Conservation (phyloP, 2,888 invertebrate species). For the Folsomia manolachei region DNA sequence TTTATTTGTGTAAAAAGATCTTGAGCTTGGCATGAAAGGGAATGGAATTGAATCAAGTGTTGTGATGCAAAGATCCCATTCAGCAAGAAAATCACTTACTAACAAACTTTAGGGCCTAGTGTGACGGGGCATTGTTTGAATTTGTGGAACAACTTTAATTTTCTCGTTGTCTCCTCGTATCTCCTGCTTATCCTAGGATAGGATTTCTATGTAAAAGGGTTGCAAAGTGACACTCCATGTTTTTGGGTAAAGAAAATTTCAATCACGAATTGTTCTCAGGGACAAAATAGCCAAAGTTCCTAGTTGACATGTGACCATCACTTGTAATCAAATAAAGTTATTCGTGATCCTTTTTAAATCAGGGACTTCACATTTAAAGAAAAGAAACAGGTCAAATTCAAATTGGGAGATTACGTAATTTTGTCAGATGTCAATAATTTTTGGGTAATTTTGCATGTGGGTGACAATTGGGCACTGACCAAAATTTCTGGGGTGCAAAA, state of each 20-base stretch:
- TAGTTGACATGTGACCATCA: neutral
- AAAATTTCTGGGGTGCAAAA: too few species aligned
- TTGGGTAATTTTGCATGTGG: too few species aligned
- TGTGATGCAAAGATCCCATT: neutral
- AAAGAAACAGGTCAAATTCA: too few species aligned
- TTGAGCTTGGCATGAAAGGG: neutral
- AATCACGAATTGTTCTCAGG: constrained; percentile 3
- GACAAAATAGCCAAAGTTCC: neutral
- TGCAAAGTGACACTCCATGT: too few species aligned
- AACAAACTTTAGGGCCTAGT: neutral
- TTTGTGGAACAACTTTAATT: neutral
- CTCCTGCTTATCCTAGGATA: too few species aligned
- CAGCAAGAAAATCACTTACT: too few species aligned
- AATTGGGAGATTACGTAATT: too few species aligned
- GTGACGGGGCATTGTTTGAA: neutral
- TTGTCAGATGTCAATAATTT: too few species aligned
- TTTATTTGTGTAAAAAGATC: neutral
- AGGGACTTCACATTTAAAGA: too few species aligned
- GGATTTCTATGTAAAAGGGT: too few species aligned
- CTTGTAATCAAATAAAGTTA: neutral
- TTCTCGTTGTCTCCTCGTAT: neutral
- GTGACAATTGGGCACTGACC: too few species aligned
- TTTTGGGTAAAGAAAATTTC: neutral
- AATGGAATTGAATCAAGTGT: neutral
- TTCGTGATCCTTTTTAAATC: constrained; percentile 1